Evolutionary conservation across 2,888 invertebrate species (phyloP).

Genomic region (Arrhopalites spinosus): DNA sequence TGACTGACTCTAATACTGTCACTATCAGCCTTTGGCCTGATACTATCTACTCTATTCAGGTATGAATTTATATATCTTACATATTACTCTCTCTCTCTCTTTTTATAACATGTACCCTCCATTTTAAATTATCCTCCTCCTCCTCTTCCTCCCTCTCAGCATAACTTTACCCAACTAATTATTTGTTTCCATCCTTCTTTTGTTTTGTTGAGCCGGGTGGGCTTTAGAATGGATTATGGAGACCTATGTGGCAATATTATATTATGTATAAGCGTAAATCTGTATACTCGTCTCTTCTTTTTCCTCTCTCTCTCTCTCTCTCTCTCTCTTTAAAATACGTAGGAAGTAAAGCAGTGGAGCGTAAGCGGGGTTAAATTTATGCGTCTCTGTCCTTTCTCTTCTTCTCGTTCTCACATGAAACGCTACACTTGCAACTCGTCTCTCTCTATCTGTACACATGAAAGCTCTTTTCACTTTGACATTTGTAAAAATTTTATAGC

Average conservation of each 20-base stretch:
- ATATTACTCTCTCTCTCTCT: background rate
- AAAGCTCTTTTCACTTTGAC: background rate
- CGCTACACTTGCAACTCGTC: too few species aligned
- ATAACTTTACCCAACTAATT: conserved; percentile 23
- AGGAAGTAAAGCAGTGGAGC: too few species aligned
- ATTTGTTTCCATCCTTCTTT: conserved; percentile 27
- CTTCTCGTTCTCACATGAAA: too few species aligned
- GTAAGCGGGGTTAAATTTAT: too few species aligned
- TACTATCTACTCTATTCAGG: conserved; percentile 80
- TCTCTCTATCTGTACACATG: too few species aligned
- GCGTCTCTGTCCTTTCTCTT: too few species aligned
- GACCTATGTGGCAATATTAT: too few species aligned
- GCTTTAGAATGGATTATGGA: too few species aligned
- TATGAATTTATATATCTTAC: conserved; percentile 58
- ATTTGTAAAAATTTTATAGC: background rate
- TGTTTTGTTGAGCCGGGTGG: conserved; percentile 19
- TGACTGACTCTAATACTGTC: conserved; percentile 79
- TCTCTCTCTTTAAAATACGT: background rate
- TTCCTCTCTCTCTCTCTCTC: conserved; percentile 1
- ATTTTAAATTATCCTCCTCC: background rate
- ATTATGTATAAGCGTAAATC: conserved; percentile 1
- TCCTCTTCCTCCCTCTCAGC: background rate
- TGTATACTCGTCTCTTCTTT: too few species aligned
- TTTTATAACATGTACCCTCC: too few species aligned
- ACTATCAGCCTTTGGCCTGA: conserved; percentile 80